Percentiles rank a stretch among this genome's conserved stretches.
phyloP scores from a whole-genome alignment of 2,113 vertebrate genomes.

The Periophthalmodon schlosseri region DNA sequence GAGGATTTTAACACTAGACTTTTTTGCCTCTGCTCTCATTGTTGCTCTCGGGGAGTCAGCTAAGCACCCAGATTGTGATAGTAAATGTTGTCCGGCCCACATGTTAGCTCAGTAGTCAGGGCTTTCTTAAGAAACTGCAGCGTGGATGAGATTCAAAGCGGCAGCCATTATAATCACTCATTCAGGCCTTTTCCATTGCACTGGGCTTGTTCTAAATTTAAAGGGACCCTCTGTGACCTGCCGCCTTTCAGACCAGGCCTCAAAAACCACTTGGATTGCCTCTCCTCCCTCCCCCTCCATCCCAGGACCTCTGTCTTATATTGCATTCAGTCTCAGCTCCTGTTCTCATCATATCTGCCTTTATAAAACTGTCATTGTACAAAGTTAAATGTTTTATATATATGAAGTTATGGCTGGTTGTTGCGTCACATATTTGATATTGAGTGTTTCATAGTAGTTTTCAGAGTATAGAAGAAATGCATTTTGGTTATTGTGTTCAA shows the following conservation, averaged over 20 bases:
- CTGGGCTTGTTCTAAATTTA: constrained; percentile 74
- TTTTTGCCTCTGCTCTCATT: constrained; percentile 46
- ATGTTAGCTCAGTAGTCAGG: constrained; percentile 61
- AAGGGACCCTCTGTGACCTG: constrained; percentile 75
- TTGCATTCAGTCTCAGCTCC: constrained; percentile 27
- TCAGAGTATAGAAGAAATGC: neutral
- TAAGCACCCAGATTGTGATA: constrained; percentile 69
- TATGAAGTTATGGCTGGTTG: constrained; percentile 12
- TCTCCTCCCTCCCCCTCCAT: constrained; percentile 23
- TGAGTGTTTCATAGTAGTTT: constrained; percentile 10
- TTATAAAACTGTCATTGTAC: constrained; percentile 20
- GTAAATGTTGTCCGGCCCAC: constrained; percentile 65
- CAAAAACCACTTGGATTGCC: constrained; percentile 43
- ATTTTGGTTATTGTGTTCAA: neutral
- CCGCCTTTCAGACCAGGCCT: constrained; percentile 64
- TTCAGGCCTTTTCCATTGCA: constrained; percentile 68
- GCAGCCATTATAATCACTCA: constrained; percentile 75
- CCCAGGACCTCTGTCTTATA: constrained; percentile 17
- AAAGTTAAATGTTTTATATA: constrained; percentile 15
- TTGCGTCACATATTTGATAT: constrained; percentile 13
- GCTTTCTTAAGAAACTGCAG: constrained; percentile 52
- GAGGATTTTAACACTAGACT: constrained; percentile 45
- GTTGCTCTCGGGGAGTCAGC: constrained; percentile 50
- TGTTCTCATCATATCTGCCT: constrained; percentile 6
- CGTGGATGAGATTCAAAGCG: constrained; percentile 69